Evolutionary conservation across 2,888 invertebrate species (phyloP).

Genomic region (Pocota personata): DNA sequence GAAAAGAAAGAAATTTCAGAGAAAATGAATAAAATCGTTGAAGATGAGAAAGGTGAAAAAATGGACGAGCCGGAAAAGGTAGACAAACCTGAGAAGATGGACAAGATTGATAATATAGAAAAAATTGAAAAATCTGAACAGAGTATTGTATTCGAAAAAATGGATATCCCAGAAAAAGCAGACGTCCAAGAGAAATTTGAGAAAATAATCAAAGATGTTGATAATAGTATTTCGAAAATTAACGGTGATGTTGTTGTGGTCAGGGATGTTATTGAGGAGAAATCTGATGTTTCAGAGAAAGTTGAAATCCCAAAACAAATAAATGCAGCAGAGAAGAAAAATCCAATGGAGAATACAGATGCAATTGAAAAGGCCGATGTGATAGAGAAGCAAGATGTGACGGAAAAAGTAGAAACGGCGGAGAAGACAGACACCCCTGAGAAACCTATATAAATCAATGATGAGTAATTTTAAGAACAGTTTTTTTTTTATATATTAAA

Average conservation of each 20-base stretch:
- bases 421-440: conserved; percentile 46
- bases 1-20: conserved; percentile 50
- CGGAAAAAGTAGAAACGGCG: conserved; percentile 2
- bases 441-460: conserved; percentile 48
- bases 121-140: background rate
- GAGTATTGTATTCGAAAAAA: background rate
- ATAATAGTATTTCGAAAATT: conserved; percentile 43
- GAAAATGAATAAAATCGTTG: conserved; percentile 57
- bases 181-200: conserved; percentile 15
- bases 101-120: background rate
- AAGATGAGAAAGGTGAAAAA: conserved; percentile 53
- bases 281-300: background rate
- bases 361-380: conserved; percentile 59
- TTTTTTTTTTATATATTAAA: conserved; percentile 44
- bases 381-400: conserved; percentile 44
- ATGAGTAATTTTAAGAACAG: conserved; percentile 35
- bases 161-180: conserved; percentile 11
- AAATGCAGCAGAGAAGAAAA: conserved; percentile 11
- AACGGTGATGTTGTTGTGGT: conserved; percentile 14
- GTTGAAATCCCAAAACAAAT: conserved; percentile 15
- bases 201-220: conserved; percentile 38
- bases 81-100: conserved; percentile 34
- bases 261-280: conserved; percentile 43
- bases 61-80: conserved; percentile 63
- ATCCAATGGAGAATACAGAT: conserved; percentile 42